Percentiles rank a stretch among this genome's conserved stretches.
Conservation (phyloP, 2,888 invertebrate species). For the Leptinotarsa peninsularis region DNA sequence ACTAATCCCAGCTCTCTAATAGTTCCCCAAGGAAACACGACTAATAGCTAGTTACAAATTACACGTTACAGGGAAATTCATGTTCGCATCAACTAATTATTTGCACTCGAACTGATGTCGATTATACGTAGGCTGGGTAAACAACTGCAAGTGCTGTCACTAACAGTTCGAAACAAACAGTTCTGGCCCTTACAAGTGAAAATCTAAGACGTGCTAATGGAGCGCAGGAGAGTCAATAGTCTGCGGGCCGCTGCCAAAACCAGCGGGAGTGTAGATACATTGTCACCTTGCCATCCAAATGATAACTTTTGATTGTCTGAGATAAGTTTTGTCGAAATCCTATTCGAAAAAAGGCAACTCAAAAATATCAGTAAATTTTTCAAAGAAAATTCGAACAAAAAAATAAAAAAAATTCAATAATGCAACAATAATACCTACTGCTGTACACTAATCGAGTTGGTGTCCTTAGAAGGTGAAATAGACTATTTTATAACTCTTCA, state of each 20-base stretch:
- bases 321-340: too few relatives aligned
- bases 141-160: conserved; percentile 34
- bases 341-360: too few relatives aligned
- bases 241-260: neutral
- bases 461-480: too few relatives aligned
- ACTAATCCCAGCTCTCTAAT: conserved; percentile 17
- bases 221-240: neutral
- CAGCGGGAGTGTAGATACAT: too few relatives aligned
- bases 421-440: too few relatives aligned
- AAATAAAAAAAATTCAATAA: too few relatives aligned
- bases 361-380: too few relatives aligned
- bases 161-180: conserved; percentile 29
- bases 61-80: conserved; percentile 32
- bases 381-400: too few relatives aligned
- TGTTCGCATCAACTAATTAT: conserved; percentile 36
- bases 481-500: too few relatives aligned
- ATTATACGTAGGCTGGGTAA: conserved; percentile 34
- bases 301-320: too few relatives aligned
- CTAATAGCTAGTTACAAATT: conserved; percentile 32
- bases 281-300: too few relatives aligned
- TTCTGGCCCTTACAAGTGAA: conserved; percentile 6
- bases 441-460: too few relatives aligned
- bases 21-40: conserved; percentile 30
- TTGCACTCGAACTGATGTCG: conserved; percentile 35
- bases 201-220: conserved; percentile 13